These are phyloP conservation scores for Sycophila sp. DNA, from an alignment of 1,140 invertebrate species.

Conservation along the genomic window DNA sequence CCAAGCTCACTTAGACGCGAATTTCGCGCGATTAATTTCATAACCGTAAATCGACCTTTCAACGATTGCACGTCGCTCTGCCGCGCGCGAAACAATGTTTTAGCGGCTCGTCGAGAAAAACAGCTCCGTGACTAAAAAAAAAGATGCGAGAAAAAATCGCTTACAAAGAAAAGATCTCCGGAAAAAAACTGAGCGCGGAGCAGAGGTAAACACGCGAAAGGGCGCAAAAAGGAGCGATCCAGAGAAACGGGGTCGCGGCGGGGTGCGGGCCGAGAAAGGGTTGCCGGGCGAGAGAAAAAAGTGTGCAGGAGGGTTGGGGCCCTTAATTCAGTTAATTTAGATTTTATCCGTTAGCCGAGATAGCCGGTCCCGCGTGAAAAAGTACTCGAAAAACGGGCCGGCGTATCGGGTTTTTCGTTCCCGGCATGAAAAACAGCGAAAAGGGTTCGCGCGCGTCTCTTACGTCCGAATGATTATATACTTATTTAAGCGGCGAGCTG, in stretches of 20 bases:
- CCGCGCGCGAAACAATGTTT: conserved; percentile 37
- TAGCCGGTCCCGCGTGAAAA: conserved; percentile 38
- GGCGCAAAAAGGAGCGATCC: not conserved
- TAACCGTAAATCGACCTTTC: conserved; percentile 64
- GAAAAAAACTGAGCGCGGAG: not conserved
- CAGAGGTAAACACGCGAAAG: conserved; percentile 28
- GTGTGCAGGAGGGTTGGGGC: conserved; percentile 56
- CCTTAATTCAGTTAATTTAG: conserved; percentile 69
- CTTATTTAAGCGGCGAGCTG: conserved; percentile 58
- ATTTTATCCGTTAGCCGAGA: conserved; percentile 65
- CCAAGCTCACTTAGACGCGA: conserved; percentile 40
- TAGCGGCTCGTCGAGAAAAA: conserved; percentile 29
- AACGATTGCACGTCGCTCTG: conserved; percentile 51
- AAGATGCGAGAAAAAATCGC: conserved; percentile 8
- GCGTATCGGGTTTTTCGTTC: not conserved
- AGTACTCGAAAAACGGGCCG: conserved; percentile 27
- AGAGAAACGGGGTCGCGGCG: conserved; percentile 11
- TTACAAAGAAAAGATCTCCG: not conserved
- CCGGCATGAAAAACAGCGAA: conserved; percentile 16
- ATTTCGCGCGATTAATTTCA: conserved; percentile 61
- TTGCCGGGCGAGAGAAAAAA: conserved; percentile 1
- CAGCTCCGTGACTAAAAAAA: conserved; percentile 10
- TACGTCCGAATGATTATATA: conserved; percentile 64
- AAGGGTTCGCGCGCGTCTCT: conserved; percentile 53
- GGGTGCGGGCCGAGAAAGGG: conserved; percentile 32